Evolutionary conservation across 2,113 vertebrate genomes (phyloP).

Genomic region (Dromaius novaehollandiae): DNA sequence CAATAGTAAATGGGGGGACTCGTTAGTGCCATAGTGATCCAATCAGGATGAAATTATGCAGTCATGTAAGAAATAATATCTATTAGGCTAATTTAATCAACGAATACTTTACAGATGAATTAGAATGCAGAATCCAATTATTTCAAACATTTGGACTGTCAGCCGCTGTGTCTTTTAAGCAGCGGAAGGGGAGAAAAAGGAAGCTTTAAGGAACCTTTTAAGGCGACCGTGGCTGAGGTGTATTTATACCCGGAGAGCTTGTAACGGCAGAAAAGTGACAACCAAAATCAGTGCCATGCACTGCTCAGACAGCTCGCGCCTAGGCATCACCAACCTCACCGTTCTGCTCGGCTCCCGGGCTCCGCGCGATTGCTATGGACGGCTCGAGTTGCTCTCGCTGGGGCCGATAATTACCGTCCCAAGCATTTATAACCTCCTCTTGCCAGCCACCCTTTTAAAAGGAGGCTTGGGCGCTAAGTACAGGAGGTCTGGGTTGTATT

Average conservation of each 20-base stretch:
- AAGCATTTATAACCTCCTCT: background rate
- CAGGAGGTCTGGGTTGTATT: background rate
- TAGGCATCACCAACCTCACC: background rate
- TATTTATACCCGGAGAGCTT: conserved; percentile 51
- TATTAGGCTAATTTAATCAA: conserved; percentile 99
- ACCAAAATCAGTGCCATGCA: conserved; percentile 58
- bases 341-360: background rate
- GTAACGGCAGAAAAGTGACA: conserved; percentile 48
- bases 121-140: conserved; percentile 96
- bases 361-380: background rate
- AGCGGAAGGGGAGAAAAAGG: background rate
- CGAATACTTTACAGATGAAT: conserved; percentile 94
- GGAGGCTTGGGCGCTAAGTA: background rate
- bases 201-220: conserved; percentile 44
- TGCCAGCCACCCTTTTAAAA: background rate
- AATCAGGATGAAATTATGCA: conserved; percentile 85
- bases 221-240: conserved; percentile 54
- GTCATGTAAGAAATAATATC: conserved; percentile 95
- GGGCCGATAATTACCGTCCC: background rate
- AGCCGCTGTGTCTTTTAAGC: conserved; percentile 63
- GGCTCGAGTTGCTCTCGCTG: conserved; percentile 9
- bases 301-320: conserved; percentile 25
- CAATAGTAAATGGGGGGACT: conserved; percentile 89
- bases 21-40: conserved; percentile 79
- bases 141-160: conserved; percentile 86